Conservation (phyloP, 2,888 invertebrate genomes). For the Tinea trinotella region DNA sequence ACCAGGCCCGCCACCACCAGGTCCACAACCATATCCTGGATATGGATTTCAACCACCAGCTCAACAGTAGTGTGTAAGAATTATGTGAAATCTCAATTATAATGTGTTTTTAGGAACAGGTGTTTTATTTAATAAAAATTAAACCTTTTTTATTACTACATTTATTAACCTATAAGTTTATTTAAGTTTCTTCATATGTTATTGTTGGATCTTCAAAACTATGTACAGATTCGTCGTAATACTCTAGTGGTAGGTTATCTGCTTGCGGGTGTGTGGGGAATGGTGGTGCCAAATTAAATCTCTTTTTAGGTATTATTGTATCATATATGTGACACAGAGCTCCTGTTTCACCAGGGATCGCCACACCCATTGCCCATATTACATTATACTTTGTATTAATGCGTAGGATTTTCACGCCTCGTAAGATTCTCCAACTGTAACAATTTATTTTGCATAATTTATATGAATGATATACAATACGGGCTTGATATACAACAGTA, state of each 20-base stretch:
- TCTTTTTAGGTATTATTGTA: constrained; percentile 77
- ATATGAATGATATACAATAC: no score
- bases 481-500: no score
- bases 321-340: constrained; percentile 87
- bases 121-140: neutral
- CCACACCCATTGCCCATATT: constrained; percentile 87
- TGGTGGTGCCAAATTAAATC: constrained; percentile 73
- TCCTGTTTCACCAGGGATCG: constrained; percentile 87
- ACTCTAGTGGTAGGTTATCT: constrained; percentile 77
- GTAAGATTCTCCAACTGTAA: constrained; percentile 68
- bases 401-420: constrained; percentile 85
- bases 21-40: constrained; percentile 81
- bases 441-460: neutral
- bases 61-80: constrained; percentile 57
- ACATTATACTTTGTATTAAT: constrained; percentile 97
- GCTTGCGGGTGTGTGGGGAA: constrained; percentile 86
- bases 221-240: constrained; percentile 83
- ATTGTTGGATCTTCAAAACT: constrained; percentile 81
- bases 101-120: neutral
- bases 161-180: neutral
- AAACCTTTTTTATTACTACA: neutral
- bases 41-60: constrained; percentile 86
- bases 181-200: constrained; percentile 64
- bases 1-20: constrained; percentile 78
- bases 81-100: neutral